These are phyloP conservation scores for Falco biarmicus DNA, from an alignment of 2,797 vertebrate species.

Conservation along the genomic window DNA sequence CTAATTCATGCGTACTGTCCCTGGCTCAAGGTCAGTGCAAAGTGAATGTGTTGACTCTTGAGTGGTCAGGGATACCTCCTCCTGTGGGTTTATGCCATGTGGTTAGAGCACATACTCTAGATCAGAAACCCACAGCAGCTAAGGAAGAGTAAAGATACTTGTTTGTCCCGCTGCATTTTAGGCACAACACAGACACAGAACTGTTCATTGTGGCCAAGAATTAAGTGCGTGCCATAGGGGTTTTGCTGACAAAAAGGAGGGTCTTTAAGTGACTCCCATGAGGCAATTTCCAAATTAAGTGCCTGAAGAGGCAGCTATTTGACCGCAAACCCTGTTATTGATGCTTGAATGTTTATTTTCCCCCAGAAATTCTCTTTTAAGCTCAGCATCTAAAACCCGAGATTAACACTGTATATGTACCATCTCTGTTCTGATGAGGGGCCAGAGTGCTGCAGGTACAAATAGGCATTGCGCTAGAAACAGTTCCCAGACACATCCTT, in stretches of 20 bases:
- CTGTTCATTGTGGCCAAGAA: neutral
- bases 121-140: neutral
- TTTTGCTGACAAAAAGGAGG: neutral
- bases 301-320: neutral
- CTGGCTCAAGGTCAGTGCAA: neutral
- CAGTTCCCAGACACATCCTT: neutral
- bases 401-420: neutral
- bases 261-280: neutral
- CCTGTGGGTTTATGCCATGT: neutral
- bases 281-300: neutral
- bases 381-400: neutral
- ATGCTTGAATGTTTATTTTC: neutral
- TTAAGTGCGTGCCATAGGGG: neutral
- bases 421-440: neutral
- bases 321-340: neutral
- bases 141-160: neutral
- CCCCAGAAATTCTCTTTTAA: neutral
- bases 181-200: neutral
- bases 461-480: neutral
- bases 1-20: neutral
- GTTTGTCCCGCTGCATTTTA: neutral
- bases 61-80: neutral
- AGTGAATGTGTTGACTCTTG: neutral
- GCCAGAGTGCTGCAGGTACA: neutral
- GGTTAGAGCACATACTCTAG: neutral